phyloP scores from a whole-genome alignment of 1,140 invertebrate species.

The Aradophagus sp. region DNA sequence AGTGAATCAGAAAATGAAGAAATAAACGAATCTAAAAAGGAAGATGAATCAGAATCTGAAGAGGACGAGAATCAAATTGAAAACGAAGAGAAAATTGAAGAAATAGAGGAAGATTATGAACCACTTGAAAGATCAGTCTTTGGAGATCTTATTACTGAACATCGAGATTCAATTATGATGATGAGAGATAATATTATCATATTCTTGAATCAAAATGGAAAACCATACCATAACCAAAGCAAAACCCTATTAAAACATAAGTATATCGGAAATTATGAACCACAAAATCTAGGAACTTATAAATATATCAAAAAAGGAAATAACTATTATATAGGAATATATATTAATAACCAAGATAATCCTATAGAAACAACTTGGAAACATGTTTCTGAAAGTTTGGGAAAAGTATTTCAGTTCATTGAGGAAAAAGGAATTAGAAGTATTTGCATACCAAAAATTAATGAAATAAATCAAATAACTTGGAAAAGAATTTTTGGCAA shows the following conservation, averaged over 20 bases:
- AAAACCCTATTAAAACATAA: background rate
- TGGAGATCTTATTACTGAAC: background rate
- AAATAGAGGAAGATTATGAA: background rate
- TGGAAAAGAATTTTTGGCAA: background rate
- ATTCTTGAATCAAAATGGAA: background rate
- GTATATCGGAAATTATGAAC: slow-evolving; percentile 2
- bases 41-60: too few species aligned
- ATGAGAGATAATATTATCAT: background rate
- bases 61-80: background rate
- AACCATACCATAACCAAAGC: background rate
- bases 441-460: background rate
- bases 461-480: background rate
- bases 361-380: background rate
- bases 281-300: background rate
- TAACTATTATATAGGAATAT: background rate
- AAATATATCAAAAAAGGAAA: background rate
- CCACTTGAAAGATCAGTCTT: background rate
- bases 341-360: background rate
- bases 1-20: too few species aligned
- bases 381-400: background rate
- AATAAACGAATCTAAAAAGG: too few species aligned
- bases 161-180: background rate
- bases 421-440: background rate
- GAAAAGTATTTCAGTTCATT: background rate
- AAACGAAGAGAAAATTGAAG: background rate